Evolutionary conservation across 2,113 vertebrate species (phyloP).

Genomic region (Campylomormyrus tamandua): DNA sequence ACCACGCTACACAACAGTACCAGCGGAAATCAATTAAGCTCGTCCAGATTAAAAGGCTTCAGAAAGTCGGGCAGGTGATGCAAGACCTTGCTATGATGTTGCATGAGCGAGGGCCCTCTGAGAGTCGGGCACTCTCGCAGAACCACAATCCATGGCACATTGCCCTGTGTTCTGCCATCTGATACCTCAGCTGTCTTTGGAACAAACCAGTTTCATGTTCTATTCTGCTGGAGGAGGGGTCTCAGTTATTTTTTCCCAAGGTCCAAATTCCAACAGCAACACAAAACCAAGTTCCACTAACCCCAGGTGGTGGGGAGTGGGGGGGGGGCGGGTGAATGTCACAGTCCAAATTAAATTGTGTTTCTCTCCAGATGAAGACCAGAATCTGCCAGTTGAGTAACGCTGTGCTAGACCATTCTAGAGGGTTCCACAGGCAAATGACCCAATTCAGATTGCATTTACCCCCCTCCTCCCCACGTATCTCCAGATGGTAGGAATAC

Average conservation of each 20-base stretch:
- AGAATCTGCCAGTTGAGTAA: background rate
- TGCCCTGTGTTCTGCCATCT: background rate
- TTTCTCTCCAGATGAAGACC: background rate
- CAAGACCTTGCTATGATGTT: background rate
- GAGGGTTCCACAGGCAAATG: background rate
- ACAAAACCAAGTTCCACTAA: background rate
- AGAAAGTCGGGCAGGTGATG: background rate
- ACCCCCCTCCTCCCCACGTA: background rate
- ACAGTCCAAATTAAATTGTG: background rate
- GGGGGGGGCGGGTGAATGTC: background rate
- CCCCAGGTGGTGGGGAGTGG: background rate
- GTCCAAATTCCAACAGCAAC: background rate
- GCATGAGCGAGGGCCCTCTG: background rate
- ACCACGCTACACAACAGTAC: background rate
- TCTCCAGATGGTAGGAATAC: background rate
- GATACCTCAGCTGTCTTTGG: background rate
- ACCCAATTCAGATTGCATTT: background rate
- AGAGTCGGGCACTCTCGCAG: background rate
- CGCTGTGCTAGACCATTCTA: background rate
- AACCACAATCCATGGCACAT: background rate
- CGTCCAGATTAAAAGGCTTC: background rate
- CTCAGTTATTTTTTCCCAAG: background rate
- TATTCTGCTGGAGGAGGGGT: background rate
- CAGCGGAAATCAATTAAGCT: conserved; percentile 5
- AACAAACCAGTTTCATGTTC: background rate